Evolutionary conservation across 2,888 invertebrate species (phyloP).

Genomic region (Luperina nickerlii): DNA sequence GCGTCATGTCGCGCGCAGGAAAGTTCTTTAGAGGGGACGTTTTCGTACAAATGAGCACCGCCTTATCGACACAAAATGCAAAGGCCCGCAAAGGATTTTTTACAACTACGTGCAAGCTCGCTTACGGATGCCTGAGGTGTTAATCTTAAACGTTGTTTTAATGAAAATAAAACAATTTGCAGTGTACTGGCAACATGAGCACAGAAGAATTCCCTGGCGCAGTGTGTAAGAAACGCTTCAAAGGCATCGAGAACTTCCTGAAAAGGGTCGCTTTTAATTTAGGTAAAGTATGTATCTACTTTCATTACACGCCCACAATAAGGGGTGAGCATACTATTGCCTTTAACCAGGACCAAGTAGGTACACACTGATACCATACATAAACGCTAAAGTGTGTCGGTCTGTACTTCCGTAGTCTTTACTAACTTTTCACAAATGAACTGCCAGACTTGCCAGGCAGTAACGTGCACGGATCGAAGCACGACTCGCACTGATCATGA

Average conservation of each 20-base stretch:
- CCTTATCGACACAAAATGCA: neutral
- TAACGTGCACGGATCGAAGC: neutral
- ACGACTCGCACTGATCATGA: no score
- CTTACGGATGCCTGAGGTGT: neutral
- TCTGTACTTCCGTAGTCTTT: neutral
- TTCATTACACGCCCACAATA: neutral
- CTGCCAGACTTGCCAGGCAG: neutral
- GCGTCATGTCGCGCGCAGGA: neutral
- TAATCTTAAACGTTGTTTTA: neutral
- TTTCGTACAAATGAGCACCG: neutral
- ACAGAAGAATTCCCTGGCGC: constrained; percentile 47
- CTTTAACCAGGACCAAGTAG: neutral
- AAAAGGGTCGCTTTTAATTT: constrained; percentile 70
- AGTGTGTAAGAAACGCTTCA: constrained; percentile 75
- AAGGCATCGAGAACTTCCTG: constrained; percentile 84
- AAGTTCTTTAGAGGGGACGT: neutral
- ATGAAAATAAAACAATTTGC: constrained; percentile 24
- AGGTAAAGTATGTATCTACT: constrained; percentile 47
- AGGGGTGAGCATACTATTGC: neutral
- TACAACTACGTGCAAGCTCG: neutral
- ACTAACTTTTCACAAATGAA: neutral
- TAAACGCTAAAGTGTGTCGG: neutral
- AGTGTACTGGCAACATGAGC: constrained; percentile 69
- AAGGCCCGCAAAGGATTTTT: neutral
- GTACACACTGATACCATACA: neutral